These are phyloP conservation scores for Urechis unicinctus DNA, from an alignment of 2,888 invertebrate species.

Conservation along the genomic window DNA sequence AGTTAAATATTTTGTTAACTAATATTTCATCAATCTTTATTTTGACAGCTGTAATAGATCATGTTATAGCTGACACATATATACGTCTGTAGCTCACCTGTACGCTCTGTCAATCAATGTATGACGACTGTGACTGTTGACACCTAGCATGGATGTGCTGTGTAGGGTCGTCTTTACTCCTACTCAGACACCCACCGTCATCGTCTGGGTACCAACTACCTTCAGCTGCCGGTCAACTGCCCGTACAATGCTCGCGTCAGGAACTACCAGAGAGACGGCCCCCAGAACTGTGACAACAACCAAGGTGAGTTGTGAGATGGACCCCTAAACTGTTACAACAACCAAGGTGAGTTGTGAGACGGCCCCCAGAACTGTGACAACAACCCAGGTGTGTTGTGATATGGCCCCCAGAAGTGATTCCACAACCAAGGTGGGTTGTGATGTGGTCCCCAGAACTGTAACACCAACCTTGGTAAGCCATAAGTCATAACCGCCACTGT, in stretches of 20 bases:
- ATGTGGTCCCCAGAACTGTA: conserved; percentile 73
- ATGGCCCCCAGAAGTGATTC: too few relatives aligned
- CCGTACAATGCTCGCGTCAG: conserved; percentile 61
- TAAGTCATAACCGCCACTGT: neutral
- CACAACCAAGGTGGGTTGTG: too few relatives aligned
- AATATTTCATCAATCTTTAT: neutral
- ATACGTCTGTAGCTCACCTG: neutral
- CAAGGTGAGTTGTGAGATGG: conserved; percentile 59
- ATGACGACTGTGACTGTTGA: neutral
- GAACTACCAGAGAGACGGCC: conserved; percentile 88
- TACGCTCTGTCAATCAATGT: neutral
- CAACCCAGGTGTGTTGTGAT: conserved; percentile 63
- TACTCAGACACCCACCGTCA: conserved; percentile 87
- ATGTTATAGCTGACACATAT: neutral
- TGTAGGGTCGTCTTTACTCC: conserved; percentile 52
- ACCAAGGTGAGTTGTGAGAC: too few relatives aligned
- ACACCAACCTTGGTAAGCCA: conserved; percentile 68
- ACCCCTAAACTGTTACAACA: too few relatives aligned
- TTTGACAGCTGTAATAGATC: neutral
- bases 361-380: conserved; percentile 68
- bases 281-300: conserved; percentile 67
- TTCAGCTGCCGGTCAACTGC: conserved; percentile 92
- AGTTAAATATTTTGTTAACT: too few relatives aligned
- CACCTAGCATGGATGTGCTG: neutral
- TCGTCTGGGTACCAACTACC: conserved; percentile 78